These are phyloP conservation scores for Drosophila pallidifrons DNA, from an alignment of 1,140 invertebrate species.

Conservation along the genomic window DNA sequence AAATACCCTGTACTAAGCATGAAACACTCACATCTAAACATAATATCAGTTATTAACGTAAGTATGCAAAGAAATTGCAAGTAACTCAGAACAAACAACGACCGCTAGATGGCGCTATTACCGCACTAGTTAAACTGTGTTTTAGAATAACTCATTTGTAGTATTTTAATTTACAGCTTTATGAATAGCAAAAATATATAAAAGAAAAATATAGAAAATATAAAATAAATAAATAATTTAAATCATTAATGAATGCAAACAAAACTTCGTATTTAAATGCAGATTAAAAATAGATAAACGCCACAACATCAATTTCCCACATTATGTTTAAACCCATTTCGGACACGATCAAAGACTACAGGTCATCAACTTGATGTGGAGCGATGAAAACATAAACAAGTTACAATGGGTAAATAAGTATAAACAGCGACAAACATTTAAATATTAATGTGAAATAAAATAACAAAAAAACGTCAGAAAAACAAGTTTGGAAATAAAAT, in stretches of 20 bases:
- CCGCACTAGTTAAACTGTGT: too few species aligned
- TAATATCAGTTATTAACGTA: not conserved
- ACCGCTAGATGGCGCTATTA: not conserved
- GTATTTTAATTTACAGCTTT: not conserved
- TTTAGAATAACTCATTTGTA: too few species aligned
- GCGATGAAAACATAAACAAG: constrained; percentile 34
- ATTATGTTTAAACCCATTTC: not conserved
- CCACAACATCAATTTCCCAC: not conserved
- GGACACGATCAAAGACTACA: not conserved
- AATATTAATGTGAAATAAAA: constrained; percentile 3
- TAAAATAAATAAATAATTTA: not conserved
- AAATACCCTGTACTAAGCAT: not conserved
- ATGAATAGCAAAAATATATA: too few species aligned
- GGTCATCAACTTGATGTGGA: not conserved
- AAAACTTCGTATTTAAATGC: too few species aligned
- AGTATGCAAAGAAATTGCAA: not conserved
- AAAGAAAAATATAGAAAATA: not conserved
- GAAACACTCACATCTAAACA: not conserved
- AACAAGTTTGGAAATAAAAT: constrained; percentile 14
- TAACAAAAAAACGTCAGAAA: constrained; percentile 13
- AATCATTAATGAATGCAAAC: too few species aligned
- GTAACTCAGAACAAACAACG: not conserved
- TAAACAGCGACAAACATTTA: not conserved
- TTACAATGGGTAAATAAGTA: constrained; percentile 25
- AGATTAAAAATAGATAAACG: not conserved